Evolutionary conservation across 2,888 invertebrate species (phyloP), one percentile per base, ranked within the genome.

Genomic region (Dryobota labecula): DNA sequence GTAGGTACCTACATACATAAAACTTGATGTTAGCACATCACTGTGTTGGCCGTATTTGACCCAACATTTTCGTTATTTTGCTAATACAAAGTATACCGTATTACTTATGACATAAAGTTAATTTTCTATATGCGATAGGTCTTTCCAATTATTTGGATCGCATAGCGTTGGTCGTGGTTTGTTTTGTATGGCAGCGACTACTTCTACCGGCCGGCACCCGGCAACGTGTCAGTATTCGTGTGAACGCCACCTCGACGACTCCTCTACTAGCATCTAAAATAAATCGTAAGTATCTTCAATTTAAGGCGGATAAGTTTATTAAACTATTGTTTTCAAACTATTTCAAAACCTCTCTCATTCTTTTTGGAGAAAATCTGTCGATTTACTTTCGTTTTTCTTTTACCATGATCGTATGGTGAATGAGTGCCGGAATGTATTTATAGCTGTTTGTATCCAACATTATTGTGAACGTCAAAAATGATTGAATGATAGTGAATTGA

Each of bases 181-280:
- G 78, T 77, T 56, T 78, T 54, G 47, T 61, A 20, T 33, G 54
- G 20, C 24, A 20, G 8, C 15, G 51, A 13, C 30, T 38, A 41
- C 36, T 36, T 71, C 8, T 61, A 47, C 73, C 77, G 73, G 77
- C 77, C 77, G 73, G 69, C 58, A 27, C 2, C 49, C 51, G 54
- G 13, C 41, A 4, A 3, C 38, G 30, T 24, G 63, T 49, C 57
- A 73, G 73, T 73, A 57, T 51, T 49, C 57, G 73, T 30, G 73
- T 24, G 49, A 36, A 30, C 78, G 54, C 78, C n/a, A 24, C 5
- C 5, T 30, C 36, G 74, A 49, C 54, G 41, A 47, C 58, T 53
- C 13, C 11, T n/a, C 30, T n/a, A 9, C 70, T 15, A 43, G 15
- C 60, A 36, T 30, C 43, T 7, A 36, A 54, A 74, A 49, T 30